A percentile compares a stretch with the other conserved stretches of the same genome.
phyloP scores from a whole-genome alignment of 1,140 invertebrate genomes.

The Neoseiulus cucumeris region DNA sequence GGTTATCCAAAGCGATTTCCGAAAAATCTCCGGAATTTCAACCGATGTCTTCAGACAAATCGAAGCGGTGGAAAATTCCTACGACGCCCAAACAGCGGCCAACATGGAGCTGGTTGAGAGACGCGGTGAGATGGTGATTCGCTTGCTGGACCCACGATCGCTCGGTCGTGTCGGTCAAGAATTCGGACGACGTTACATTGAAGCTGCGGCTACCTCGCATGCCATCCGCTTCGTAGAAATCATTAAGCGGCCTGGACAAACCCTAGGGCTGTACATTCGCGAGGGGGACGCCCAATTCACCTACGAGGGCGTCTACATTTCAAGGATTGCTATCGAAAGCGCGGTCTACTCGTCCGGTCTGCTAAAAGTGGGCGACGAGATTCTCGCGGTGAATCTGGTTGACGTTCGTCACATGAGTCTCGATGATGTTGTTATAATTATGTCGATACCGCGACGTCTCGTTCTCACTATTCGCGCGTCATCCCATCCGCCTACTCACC shows the following conservation, averaged over 20 bases:
- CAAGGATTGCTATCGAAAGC: conserved; percentile 86
- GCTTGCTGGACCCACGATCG: conserved; percentile 53
- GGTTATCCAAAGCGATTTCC: conserved; percentile 77
- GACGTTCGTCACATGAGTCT: conserved; percentile 91
- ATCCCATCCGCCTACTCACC: background rate
- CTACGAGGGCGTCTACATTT: conserved; percentile 91
- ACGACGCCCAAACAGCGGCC: conserved; percentile 59
- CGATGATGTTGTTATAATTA: conserved; percentile 95
- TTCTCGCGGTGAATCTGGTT: conserved; percentile 88
- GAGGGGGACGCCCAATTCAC: conserved; percentile 86
- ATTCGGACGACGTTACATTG: conserved; percentile 22
- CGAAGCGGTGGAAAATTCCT: conserved; percentile 82
- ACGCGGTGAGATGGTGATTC: conserved; percentile 79
- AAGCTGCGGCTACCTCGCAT: conserved; percentile 17
- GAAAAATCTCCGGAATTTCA: conserved; percentile 81
- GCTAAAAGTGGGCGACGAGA: conserved; percentile 93
- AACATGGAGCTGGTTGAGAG: conserved; percentile 72
- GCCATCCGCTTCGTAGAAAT: conserved; percentile 89
- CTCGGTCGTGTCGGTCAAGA: conserved; percentile 60
- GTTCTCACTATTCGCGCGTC: conserved; percentile 66
- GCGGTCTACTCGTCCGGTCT: conserved; percentile 89
- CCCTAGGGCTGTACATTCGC: conserved; percentile 87
- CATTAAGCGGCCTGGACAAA: conserved; percentile 94
- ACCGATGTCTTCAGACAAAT: conserved; percentile 88
- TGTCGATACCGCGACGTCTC: conserved; percentile 89